Evolutionary conservation across 2,888 invertebrate species (phyloP).

Genomic region (Drosophila mercatorum): DNA sequence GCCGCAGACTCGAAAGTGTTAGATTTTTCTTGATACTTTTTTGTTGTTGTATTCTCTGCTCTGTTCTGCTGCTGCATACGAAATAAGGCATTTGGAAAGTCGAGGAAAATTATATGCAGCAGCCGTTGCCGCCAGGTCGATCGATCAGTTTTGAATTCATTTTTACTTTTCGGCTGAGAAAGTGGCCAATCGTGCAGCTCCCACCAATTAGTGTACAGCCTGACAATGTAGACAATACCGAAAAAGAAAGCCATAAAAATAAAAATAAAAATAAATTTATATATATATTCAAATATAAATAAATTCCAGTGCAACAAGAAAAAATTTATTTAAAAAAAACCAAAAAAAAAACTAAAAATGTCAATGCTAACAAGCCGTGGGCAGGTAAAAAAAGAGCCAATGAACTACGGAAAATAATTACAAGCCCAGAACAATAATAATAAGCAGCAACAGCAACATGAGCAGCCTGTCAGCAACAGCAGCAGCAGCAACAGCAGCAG

Average conservation of each 20-base stretch:
- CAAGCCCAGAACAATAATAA: conserved; percentile 70
- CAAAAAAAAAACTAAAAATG: conserved; percentile 27
- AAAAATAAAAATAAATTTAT: neutral
- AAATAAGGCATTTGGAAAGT: conserved; percentile 51
- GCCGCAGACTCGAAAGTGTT: conserved; percentile 44
- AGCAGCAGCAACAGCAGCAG: conserved; percentile 32
- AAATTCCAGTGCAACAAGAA: conserved; percentile 27
- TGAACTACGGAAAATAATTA: conserved; percentile 65
- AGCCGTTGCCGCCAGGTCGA: conserved; percentile 9
- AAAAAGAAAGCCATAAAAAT: conserved; percentile 46
- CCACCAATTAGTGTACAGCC: conserved; percentile 38
- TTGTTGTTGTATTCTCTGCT: conserved; percentile 10
- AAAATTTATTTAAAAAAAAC: conserved; percentile 35
- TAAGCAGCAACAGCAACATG: conserved; percentile 63
- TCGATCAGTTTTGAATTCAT: conserved; percentile 50
- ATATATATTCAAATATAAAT: conserved; percentile 17
- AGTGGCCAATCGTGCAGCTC: conserved; percentile 35
- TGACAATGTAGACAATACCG: conserved; percentile 51
- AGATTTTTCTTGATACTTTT: conserved; percentile 26
- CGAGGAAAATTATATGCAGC: conserved; percentile 21
- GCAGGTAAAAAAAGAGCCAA: conserved; percentile 29
- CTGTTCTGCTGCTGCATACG: conserved; percentile 46
- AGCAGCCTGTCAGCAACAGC: conserved; percentile 68
- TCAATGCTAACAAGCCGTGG: conserved; percentile 48
- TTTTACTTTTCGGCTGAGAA: conserved; percentile 52